Evolutionary conservation across 1,140 invertebrate species (phyloP).

Genomic region (Drosophila tsacasi): DNA sequence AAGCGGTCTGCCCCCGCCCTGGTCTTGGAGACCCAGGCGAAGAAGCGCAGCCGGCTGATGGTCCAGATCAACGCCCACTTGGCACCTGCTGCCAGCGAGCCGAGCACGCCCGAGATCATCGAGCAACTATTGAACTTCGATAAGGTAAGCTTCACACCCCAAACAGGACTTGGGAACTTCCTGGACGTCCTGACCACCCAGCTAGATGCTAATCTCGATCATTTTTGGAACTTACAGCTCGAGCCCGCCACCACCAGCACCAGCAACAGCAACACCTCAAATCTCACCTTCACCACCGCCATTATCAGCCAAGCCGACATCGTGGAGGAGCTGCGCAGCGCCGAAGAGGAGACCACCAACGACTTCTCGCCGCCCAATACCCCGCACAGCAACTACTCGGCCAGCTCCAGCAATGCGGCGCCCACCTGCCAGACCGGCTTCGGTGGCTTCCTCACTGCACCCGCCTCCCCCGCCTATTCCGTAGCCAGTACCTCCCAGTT

Average conservation of each 20-base stretch:
- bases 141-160: conserved; percentile 33
- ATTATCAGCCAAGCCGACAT: conserved; percentile 38
- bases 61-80: conserved; percentile 38
- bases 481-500: conserved; percentile 63
- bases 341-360: conserved; percentile 59
- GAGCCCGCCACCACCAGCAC: conserved; percentile 9
- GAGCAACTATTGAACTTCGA: conserved; percentile 42
- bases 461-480: conserved; percentile 69
- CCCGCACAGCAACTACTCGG: conserved; percentile 61
- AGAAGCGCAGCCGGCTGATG: conserved; percentile 44
- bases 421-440: conserved; percentile 61
- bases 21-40: conserved; percentile 34
- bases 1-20: conserved; percentile 56
- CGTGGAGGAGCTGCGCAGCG: conserved; percentile 49
- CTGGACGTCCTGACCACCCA: background rate
- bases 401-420: conserved; percentile 36
- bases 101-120: conserved; percentile 59
- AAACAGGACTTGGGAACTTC: background rate
- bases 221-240: conserved; percentile 17
- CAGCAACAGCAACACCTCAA: conserved; percentile 8
- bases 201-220: conserved; percentile 9
- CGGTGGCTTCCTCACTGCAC: conserved; percentile 62
- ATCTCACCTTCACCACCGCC: conserved; percentile 3
- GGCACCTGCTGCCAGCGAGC: conserved; percentile 7
- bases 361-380: conserved; percentile 71